Percentiles rank a stretch among this genome's conserved stretches.
Conservation (phyloP, 2,797 vertebrate genomes). For the Paramormyrops hopkinsi region DNA sequence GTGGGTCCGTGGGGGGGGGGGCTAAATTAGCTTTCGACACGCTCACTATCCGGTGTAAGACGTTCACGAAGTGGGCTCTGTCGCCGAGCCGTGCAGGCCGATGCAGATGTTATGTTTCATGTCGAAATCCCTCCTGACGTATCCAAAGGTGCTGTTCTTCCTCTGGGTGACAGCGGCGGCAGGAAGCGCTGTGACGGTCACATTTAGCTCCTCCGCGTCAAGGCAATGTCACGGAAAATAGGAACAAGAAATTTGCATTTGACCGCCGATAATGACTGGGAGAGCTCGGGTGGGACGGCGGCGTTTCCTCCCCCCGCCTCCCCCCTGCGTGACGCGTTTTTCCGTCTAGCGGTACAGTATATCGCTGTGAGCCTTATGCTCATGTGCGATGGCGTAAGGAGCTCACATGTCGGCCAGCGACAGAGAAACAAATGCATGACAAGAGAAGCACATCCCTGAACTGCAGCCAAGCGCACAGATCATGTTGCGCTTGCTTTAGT, state of each 20-base stretch:
- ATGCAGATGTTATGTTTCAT: slow-evolving; percentile 14
- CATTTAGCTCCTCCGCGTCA: slow-evolving; percentile 29
- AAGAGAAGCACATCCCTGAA: not conserved
- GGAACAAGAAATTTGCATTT: not conserved
- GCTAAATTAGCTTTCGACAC: not conserved
- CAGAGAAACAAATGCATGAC: not conserved
- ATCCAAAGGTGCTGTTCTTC: slow-evolving; percentile 26
- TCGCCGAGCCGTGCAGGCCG: not conserved
- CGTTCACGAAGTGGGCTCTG: not conserved
- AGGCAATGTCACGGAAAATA: slow-evolving; percentile 42
- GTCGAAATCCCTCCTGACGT: slow-evolving; percentile 26
- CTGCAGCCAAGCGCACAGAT: not conserved
- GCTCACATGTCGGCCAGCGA: not conserved
- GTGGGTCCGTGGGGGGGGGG: not conserved
- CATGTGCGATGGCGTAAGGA: not conserved
- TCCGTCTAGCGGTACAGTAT: not conserved
- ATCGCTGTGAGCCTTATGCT: not conserved
- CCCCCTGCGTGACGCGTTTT: not conserved
- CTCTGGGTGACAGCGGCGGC: slow-evolving; percentile 31
- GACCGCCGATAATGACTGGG: not conserved
- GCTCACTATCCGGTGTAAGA: not conserved
- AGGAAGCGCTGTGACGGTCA: slow-evolving; percentile 25
- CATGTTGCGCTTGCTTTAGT: not conserved
- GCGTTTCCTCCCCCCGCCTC: not conserved
- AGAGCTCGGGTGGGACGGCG: no score